Evolutionary conservation across 2,113 vertebrate species (phyloP).

Genomic region (Varanus komodoensis): DNA sequence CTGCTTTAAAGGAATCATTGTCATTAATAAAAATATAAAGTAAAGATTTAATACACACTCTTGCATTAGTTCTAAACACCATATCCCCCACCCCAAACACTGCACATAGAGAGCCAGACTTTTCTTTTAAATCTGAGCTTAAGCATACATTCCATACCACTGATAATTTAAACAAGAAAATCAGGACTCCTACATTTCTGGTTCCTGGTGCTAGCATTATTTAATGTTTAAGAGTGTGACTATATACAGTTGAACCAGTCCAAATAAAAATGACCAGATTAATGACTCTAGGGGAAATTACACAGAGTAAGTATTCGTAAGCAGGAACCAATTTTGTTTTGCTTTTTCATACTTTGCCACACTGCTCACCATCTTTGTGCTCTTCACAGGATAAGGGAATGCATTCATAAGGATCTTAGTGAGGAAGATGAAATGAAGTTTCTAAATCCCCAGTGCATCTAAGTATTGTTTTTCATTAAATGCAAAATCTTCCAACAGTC

Average conservation of each 20-base stretch:
- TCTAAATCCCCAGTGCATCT: background rate
- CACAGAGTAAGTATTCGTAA: constrained; percentile 37
- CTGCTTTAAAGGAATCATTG: constrained; percentile 49
- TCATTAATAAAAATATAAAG: constrained; percentile 46
- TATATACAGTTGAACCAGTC: background rate
- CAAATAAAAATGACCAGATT: constrained; percentile 21
- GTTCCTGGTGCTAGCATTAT: constrained; percentile 7
- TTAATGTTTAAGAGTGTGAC: background rate
- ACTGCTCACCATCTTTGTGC: constrained; percentile 23
- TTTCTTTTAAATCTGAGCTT: background rate
- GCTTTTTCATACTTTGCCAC: constrained; percentile 33
- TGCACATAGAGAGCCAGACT: constrained; percentile 34
- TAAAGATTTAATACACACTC: background rate
- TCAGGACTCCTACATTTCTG: background rate
- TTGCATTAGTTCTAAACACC: constrained; percentile 37
- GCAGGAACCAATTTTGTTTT: constrained; percentile 6
- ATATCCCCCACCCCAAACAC: constrained; percentile 32
- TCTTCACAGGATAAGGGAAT: background rate
- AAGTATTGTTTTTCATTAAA: background rate
- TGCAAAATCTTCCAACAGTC: background rate
- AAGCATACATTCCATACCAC: background rate
- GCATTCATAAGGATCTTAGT: constrained; percentile 7
- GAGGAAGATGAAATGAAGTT: background rate
- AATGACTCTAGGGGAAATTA: background rate
- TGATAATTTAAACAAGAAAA: background rate